Percentiles rank a stretch among this genome's conserved stretches.
phyloP scores from a whole-genome alignment of 2,888 invertebrate species.

The Mylabris sibirica region DNA sequence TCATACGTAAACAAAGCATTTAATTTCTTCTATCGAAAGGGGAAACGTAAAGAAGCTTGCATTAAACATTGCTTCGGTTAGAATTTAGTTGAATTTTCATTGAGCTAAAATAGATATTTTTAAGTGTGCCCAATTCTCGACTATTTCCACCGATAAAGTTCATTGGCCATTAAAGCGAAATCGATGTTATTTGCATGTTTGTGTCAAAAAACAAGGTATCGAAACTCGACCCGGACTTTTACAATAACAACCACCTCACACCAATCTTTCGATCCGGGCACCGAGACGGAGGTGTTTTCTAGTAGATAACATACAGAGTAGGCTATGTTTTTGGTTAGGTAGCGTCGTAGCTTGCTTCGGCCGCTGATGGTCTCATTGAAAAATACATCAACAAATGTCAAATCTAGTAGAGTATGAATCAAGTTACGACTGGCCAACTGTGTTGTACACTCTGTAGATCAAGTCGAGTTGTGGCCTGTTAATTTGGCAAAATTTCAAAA shows the following conservation, averaged over 20 bases:
- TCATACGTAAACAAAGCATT: background rate
- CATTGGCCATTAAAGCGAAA: constrained; percentile 36
- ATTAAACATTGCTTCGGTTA: no score
- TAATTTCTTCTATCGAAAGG: background rate
- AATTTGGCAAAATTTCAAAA: background rate
- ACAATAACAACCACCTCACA: constrained; percentile 16
- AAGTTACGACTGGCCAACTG: no score
- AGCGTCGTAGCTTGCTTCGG: no score
- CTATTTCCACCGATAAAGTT: constrained; percentile 29
- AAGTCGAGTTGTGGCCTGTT: background rate
- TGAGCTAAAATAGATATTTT: no score
- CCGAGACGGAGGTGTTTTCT: constrained; percentile 27
- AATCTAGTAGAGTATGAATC: no score
- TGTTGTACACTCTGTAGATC: no score
- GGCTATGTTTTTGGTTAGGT: no score
- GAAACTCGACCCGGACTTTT: constrained; percentile 19
- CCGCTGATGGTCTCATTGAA: no score
- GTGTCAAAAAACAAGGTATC: constrained; percentile 46
- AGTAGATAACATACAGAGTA: no score
- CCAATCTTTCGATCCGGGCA: constrained; percentile 14
- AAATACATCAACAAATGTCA: no score
- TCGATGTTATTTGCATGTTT: constrained; percentile 48
- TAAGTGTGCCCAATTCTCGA: no score
- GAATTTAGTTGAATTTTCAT: no score
- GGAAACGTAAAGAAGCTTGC: background rate